Percentiles rank a stretch among this genome's conserved stretches.
These are phyloP conservation scores for Anthoscopus minutus DNA, from an alignment of 2,113 vertebrate genomes.

Conservation along the genomic window DNA sequence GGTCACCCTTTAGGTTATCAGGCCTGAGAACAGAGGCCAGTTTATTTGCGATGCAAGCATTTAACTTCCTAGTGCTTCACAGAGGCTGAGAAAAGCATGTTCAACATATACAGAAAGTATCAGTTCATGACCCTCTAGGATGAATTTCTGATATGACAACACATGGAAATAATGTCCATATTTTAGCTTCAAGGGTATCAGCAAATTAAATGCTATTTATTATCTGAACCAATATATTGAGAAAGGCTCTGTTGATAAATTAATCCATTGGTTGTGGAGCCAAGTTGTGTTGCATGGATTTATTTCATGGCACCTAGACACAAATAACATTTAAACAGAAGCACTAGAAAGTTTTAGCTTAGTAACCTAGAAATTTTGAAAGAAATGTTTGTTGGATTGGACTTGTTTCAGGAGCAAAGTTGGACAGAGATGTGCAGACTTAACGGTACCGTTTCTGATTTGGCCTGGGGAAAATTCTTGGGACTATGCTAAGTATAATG, in stretches of 20 bases:
- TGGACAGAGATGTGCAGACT: background rate
- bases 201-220: background rate
- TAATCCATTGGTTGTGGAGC: background rate
- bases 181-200: background rate
- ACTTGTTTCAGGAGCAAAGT: background rate
- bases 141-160: background rate
- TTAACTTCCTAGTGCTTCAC: background rate
- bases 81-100: background rate
- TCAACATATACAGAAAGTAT: background rate
- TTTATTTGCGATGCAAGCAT: background rate
- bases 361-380: background rate
- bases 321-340: background rate
- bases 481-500: background rate
- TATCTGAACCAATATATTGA: background rate
- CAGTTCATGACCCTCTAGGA: background rate
- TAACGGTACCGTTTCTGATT: background rate
- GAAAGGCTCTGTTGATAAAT: background rate
- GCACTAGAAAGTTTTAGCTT: background rate
- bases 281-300: background rate
- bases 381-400: background rate
- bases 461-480: background rate
- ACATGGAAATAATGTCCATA: background rate
- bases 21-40: background rate
- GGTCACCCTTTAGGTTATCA: background rate
- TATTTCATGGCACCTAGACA: background rate